These are phyloP conservation scores for Pygoscelis adeliae DNA, from an alignment of 2,113 vertebrate genomes.

Conservation along the genomic window DNA sequence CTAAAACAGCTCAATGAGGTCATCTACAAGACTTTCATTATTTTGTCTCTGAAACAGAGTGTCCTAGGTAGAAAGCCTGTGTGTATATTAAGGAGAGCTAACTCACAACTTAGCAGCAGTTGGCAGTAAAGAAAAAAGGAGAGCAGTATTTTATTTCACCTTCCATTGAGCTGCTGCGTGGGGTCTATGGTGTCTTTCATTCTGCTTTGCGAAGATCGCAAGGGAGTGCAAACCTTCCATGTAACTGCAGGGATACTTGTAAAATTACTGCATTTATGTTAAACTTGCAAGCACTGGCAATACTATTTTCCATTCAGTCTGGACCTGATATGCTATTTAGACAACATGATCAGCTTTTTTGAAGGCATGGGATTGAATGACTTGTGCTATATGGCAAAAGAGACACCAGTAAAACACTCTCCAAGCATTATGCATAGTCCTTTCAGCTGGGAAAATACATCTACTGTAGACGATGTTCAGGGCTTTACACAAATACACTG, in stretches of 20 bases:
- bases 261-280: not conserved
- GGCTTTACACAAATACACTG: not conserved
- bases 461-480: not conserved
- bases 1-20: not conserved
- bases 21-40: not conserved
- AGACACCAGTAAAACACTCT: not conserved
- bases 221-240: not conserved
- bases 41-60: not conserved
- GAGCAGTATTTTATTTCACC: not conserved
- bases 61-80: not conserved
- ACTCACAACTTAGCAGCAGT: not conserved
- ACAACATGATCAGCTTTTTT: not conserved
- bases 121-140: not conserved
- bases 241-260: not conserved
- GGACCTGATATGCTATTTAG: not conserved
- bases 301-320: not conserved
- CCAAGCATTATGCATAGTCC: not conserved
- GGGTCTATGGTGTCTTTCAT: not conserved
- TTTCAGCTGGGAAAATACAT: not conserved
- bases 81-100: not conserved
- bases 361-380: not conserved
- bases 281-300: not conserved
- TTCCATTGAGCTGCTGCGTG: fast-evolving
- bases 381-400: not conserved
- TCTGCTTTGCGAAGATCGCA: not conserved